phyloP scores from a whole-genome alignment of 2,888 invertebrate species.

The Tenthredo amoena region DNA sequence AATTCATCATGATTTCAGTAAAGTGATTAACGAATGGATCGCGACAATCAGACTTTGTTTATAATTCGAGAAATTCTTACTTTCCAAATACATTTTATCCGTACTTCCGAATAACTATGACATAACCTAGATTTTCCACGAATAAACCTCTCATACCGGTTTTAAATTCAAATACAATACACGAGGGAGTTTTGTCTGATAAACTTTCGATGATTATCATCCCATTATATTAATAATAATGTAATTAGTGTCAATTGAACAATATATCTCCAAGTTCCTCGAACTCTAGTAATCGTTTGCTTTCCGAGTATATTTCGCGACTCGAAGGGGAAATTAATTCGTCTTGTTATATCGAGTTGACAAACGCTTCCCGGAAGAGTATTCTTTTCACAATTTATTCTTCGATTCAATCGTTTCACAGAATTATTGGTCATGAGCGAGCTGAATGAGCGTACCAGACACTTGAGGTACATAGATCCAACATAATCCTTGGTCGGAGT shows the following conservation, averaged over 20 bases:
- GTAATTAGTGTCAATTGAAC: neutral
- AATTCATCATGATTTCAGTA: no score
- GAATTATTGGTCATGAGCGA: neutral
- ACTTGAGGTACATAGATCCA: neutral
- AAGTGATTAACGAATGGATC: slow-evolving; percentile 84
- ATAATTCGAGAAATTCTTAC: neutral
- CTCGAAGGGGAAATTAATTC: neutral
- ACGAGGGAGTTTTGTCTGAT: no score
- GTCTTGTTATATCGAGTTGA: neutral
- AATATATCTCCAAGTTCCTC: neutral
- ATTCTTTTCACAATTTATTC: neutral
- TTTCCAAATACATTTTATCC: neutral
- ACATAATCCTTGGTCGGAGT: neutral
- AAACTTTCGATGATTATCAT: neutral
- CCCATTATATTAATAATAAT: neutral
- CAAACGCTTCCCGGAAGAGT: neutral
- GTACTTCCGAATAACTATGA: no score
- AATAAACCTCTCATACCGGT: no score
- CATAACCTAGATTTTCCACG: no score
- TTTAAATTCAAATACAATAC: no score
- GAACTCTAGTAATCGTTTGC: no score
- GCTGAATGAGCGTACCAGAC: neutral
- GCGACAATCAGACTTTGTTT: slow-evolving; percentile 40
- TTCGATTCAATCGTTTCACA: neutral
- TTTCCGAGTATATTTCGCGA: neutral